phyloP scores from a whole-genome alignment of 2,113 vertebrate species.

The Dipodomys stephensi region DNA sequence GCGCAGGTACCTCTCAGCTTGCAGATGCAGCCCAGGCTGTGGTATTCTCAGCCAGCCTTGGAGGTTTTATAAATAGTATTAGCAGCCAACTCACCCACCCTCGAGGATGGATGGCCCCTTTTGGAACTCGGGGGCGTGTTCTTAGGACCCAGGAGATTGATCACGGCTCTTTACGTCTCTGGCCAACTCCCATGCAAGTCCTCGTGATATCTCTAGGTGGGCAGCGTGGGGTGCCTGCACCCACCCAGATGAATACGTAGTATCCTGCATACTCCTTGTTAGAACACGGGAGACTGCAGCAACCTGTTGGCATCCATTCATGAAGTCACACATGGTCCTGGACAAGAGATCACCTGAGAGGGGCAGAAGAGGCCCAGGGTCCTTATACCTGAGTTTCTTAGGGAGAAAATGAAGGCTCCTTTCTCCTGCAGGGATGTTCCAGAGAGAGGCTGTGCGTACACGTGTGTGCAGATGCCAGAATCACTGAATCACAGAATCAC shows the following conservation, averaged over 20 bases:
- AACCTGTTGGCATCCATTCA: background rate
- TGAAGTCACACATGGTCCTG: background rate
- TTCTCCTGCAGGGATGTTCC: background rate
- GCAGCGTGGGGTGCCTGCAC: background rate
- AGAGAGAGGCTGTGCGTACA: background rate
- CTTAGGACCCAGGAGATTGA: background rate
- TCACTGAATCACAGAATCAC: rapidly evolving
- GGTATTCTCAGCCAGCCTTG: constrained; percentile 60
- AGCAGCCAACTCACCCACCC: constrained; percentile 18
- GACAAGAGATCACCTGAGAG: background rate
- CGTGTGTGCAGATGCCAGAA: too few species aligned
- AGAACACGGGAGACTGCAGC: background rate
- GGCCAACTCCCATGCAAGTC: background rate
- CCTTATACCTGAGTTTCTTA: background rate
- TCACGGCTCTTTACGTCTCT: background rate
- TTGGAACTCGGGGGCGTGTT: background rate
- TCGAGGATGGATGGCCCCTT: background rate
- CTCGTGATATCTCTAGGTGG: background rate
- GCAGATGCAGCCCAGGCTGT: background rate
- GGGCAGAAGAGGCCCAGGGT: background rate
- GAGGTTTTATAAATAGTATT: constrained; percentile 17
- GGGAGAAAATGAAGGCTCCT: background rate
- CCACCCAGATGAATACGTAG: background rate
- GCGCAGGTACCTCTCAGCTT: constrained; percentile 15
- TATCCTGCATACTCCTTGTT: too few species aligned